Evolutionary conservation across 1,140 invertebrate genomes (phyloP), one percentile per base, ranked within the genome.

Genomic region (Micrasema longulum): DNA sequence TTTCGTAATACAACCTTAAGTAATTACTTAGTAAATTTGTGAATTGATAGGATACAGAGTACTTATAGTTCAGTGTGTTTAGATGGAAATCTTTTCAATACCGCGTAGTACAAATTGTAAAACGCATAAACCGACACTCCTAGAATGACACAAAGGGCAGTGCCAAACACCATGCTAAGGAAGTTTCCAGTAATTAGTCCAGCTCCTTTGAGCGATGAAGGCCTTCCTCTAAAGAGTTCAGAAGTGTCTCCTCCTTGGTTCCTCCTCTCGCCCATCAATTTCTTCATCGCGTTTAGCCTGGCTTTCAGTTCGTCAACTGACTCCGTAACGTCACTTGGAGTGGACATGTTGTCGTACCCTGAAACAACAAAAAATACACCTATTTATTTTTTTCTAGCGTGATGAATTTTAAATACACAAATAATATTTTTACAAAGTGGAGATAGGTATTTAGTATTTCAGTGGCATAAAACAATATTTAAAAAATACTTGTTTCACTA

Each of bases 121-220:
- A 94, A 95, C 0, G 93, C 93, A 76, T 94, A 94, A 1, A 91
- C 85, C 47, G 91, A 93, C 52, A 94, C 93, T 71, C 89, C 89
- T 1, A 94, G 77, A 45, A 95, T 94, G n/a, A 94, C 88, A 2
- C 90, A 75, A 2, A 95, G 82, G 1, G 91, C 92, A 1, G 90
- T 88, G 3, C 88, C 89, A 77, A 95, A 94, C 16, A 94, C 91
- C 74, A 92, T 87, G 71, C 91, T 93, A 0, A 95, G 82, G 77
- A 94, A 93, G 77, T 90, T 92, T 0, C 91, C 92, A 77, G 94
- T 92, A 43, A 94, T 93, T 75, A 94, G 89, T 20, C 87, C 88
- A 5, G 87, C 88, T 2, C 86, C 83, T 31, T 82, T 82, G 36
- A 86, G 82, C 22, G 84, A 85, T 50, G 82, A 79, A 3, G 84